phyloP scores from a whole-genome alignment of 2,113 vertebrate genomes.

The Ciconia boyciana region DNA sequence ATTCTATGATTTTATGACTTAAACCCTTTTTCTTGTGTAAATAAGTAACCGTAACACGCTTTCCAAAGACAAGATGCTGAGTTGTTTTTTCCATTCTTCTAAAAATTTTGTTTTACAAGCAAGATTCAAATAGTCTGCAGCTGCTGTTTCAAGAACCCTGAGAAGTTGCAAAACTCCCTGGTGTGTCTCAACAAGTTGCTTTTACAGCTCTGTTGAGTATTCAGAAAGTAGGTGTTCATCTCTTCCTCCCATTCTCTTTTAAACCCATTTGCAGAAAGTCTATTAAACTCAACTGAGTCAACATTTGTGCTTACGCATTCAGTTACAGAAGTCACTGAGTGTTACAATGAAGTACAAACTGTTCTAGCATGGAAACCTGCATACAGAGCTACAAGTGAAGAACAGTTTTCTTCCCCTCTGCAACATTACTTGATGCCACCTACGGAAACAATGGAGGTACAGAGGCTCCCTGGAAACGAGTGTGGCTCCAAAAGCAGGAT shows the following conservation, averaged over 20 bases:
- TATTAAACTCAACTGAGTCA: background rate
- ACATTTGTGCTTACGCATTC: background rate
- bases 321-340: background rate
- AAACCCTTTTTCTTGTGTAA: background rate
- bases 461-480: background rate
- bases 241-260: background rate
- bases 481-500: background rate
- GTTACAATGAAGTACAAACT: background rate
- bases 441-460: background rate
- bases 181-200: background rate
- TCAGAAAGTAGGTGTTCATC: background rate
- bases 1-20: background rate
- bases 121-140: background rate
- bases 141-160: background rate
- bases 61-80: background rate
- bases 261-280: background rate
- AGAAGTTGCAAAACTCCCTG: background rate
- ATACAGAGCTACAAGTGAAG: background rate
- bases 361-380: background rate
- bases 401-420: background rate
- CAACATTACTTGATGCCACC: background rate
- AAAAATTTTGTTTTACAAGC: background rate
- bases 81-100: background rate
- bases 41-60: background rate
- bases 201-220: background rate